A percentile compares a stretch with the other conserved stretches of the same genome.
Conservation (phyloP, 1,140 invertebrate species). For the Reticulitermes speratus region DNA sequence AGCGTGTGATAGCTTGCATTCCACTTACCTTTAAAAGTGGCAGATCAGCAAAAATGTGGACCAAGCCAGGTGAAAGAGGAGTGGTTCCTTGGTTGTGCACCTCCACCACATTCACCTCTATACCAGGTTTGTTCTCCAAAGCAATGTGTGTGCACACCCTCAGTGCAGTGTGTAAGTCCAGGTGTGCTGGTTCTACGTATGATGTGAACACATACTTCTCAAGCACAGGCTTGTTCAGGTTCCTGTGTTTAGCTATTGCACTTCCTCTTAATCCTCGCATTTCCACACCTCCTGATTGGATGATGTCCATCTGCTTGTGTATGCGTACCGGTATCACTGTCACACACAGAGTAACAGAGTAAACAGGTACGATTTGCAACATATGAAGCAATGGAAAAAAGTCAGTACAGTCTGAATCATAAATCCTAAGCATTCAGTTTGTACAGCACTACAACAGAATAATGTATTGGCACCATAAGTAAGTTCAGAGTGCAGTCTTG, state of each 20-base stretch:
- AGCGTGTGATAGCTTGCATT: too few relatives aligned
- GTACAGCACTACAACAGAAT: too few relatives aligned
- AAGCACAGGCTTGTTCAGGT: slow-evolving; percentile 29
- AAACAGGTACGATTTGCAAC: too few relatives aligned
- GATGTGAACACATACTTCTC: slow-evolving; percentile 52
- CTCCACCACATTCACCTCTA: slow-evolving; percentile 71
- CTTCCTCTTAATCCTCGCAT: slow-evolving; percentile 59
- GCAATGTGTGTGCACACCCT: slow-evolving; percentile 66
- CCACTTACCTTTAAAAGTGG: slow-evolving; percentile 50
- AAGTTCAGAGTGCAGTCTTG: too few relatives aligned
- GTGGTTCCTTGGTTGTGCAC: slow-evolving; percentile 51
- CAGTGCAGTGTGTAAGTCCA: slow-evolving; percentile 39
- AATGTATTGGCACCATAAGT: too few relatives aligned
- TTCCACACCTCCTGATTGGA: slow-evolving; percentile 55
- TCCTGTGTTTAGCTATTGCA: slow-evolving; percentile 48
- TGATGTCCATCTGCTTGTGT: slow-evolving; percentile 36
- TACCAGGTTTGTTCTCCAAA: slow-evolving; percentile 72
- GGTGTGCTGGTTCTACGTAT: slow-evolving; percentile 39
- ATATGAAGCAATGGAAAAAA: too few relatives aligned
- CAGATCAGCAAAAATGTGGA: slow-evolving; percentile 39
- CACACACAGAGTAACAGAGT: too few relatives aligned
- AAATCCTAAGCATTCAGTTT: too few relatives aligned
- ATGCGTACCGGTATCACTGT: slow-evolving; percentile 43
- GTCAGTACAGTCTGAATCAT: too few relatives aligned
- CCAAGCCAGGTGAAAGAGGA: slow-evolving; percentile 44